Conservation (phyloP, 2,888 invertebrate species). For the Augochlorella aurata region DNA sequence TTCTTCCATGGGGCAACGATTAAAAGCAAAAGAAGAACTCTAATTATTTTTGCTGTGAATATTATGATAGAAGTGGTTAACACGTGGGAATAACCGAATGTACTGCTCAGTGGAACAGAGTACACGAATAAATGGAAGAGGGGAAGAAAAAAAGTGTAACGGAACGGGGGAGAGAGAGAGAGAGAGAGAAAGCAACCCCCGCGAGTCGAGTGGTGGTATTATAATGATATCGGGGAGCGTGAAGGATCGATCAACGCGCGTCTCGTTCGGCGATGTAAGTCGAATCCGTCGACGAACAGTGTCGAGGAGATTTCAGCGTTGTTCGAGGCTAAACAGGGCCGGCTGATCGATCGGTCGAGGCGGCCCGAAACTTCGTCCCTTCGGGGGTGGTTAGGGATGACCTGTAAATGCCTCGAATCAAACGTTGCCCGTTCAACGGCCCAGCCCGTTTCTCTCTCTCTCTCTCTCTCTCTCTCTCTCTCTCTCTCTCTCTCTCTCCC, state of each 20-base stretch:
- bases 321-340: conserved; percentile 51
- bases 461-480: too few relatives aligned
- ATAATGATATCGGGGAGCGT: not conserved
- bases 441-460: not conserved
- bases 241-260: conserved; percentile 2
- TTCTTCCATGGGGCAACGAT: too few relatives aligned
- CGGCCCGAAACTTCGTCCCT: conserved; percentile 52
- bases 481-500: not conserved
- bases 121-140: too few relatives aligned
- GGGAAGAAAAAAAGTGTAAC: too few relatives aligned
- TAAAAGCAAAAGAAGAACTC: too few relatives aligned
- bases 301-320: conserved; percentile 39
- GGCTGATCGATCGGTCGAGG: conserved; percentile 55
- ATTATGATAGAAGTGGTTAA: too few relatives aligned
- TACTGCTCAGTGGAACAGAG: too few relatives aligned
- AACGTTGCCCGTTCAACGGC: conserved; percentile 12
- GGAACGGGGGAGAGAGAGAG: too few relatives aligned
- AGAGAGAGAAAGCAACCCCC: too few relatives aligned
- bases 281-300: conserved; percentile 36
- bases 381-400: conserved; percentile 16
- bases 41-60: too few relatives aligned
- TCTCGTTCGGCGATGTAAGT: not conserved
- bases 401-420: conserved; percentile 28
- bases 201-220: too few relatives aligned
- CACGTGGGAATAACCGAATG: too few relatives aligned